phyloP scores from a whole-genome alignment of 2,797 vertebrate species.

The Thripadectes ignobilis region DNA sequence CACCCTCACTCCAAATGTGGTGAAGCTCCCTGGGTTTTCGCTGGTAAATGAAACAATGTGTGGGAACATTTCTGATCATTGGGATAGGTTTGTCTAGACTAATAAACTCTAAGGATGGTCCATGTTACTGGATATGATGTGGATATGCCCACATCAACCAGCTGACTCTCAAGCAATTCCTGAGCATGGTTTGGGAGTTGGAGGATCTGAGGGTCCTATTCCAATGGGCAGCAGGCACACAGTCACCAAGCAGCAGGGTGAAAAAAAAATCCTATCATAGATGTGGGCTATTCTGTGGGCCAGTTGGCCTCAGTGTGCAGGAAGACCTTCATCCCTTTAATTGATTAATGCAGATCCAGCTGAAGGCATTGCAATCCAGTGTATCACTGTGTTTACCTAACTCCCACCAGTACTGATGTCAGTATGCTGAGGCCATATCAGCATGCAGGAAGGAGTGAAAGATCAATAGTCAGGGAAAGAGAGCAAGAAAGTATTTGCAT shows the following conservation, averaged over 20 bases:
- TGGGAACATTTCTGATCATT: background rate
- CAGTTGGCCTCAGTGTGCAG: background rate
- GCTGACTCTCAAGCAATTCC: background rate
- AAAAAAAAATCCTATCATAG: background rate
- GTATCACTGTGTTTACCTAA: background rate
- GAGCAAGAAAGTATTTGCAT: background rate
- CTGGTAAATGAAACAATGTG: background rate
- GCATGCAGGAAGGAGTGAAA: background rate
- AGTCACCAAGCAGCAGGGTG: accelerated
- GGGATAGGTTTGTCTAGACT: background rate
- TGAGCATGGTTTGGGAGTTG: background rate
- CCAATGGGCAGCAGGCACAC: accelerated
- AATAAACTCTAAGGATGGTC: background rate
- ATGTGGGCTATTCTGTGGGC: background rate
- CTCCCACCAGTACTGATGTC: background rate
- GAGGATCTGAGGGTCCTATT: background rate
- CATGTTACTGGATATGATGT: too few relatives aligned
- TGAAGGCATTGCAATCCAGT: background rate
- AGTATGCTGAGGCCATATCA: background rate
- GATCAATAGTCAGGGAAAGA: background rate
- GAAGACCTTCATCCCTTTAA: background rate
- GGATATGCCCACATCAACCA: background rate
- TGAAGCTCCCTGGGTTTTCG: background rate
- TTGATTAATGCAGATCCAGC: background rate
- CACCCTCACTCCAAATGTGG: background rate